Evolutionary conservation across 2,797 vertebrate species (phyloP), one percentile per base, ranked within the genome.

Genomic region (Anguilla obscura): DNA sequence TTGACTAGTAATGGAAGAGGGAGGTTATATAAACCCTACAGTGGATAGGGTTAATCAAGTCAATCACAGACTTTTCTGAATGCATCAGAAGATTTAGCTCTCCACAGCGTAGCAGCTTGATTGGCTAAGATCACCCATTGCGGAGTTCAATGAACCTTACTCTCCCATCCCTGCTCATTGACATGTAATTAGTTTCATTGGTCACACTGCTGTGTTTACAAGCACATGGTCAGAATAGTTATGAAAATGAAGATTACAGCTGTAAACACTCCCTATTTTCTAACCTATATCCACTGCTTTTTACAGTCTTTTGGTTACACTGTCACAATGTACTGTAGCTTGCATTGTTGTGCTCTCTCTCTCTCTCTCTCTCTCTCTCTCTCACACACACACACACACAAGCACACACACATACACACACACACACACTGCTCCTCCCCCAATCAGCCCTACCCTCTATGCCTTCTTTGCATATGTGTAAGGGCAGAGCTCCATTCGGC

Each of bases 401-500:
- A 58, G 18, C 58, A 18, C 4, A 18, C 60, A 63, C 60, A 63
- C 60, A 63, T 1, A 24, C 21, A 63, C 18, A 60, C 18, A 24
- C 60, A 21, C 60, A 63, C 16, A 18, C 21, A 18, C 60, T 24
- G 5, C 2, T 18, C 27, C 90, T 86, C 89, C 90, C 89, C 85
- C 89, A 14, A 16, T 14, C 36, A 36, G 16, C 71, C 71, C 33
- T 76, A 18, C 86, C 87, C 86, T 91, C 89, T 92, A 93, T n/a
- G 60, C 12, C 79, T 91, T 90, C 91, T 88, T 93, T 90, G 93
- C 91, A 90, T 82, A 50, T 50, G 45, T 82, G 21, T 21, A n/a
- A 50, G 36, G 79, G 79, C 21, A 50, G 92, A 92, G 91, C 93
- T 94, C 93, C 93, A 93, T 93, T 94, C 93, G 93, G 92, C 92